Conservation (phyloP, 2,113 vertebrate species). For the Orthochromis indermauri region DNA sequence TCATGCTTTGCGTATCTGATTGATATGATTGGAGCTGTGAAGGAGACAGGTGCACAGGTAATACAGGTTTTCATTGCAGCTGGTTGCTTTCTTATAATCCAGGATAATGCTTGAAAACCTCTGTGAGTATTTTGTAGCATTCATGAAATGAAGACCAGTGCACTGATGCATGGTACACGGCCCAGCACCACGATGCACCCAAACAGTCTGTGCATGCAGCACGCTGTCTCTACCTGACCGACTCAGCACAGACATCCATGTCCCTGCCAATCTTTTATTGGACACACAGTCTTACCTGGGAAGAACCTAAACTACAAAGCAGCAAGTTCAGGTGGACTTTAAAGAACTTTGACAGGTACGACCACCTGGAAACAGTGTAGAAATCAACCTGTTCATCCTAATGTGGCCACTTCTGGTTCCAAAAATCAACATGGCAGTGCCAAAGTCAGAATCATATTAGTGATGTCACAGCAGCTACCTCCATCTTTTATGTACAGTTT, state of each 20-base stretch:
- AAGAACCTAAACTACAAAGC: not conserved
- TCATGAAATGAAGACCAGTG: not conserved
- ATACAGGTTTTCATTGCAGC: no score
- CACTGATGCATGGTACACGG: not conserved
- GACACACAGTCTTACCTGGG: not conserved
- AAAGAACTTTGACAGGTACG: not conserved
- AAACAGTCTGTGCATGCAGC: not conserved
- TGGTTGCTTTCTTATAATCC: not conserved
- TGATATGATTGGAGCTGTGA: not conserved
- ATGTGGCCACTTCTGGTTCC: not conserved
- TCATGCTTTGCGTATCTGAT: not conserved
- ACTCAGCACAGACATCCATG: not conserved
- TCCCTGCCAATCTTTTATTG: accelerated
- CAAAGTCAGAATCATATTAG: not conserved
- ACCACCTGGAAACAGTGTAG: not conserved
- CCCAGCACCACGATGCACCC: not conserved
- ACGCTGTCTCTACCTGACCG: not conserved
- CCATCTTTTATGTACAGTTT: not conserved
- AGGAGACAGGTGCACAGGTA: no score
- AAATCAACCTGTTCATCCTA: not conserved
- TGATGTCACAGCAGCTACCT: not conserved
- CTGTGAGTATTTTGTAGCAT: not conserved
- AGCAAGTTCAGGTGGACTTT: not conserved
- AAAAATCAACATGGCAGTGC: not conserved
- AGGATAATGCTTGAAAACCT: not conserved